Base-by-base conservation (phyloP, 1,140 invertebrate species). In the Cherax quadricarinatus region DNA sequence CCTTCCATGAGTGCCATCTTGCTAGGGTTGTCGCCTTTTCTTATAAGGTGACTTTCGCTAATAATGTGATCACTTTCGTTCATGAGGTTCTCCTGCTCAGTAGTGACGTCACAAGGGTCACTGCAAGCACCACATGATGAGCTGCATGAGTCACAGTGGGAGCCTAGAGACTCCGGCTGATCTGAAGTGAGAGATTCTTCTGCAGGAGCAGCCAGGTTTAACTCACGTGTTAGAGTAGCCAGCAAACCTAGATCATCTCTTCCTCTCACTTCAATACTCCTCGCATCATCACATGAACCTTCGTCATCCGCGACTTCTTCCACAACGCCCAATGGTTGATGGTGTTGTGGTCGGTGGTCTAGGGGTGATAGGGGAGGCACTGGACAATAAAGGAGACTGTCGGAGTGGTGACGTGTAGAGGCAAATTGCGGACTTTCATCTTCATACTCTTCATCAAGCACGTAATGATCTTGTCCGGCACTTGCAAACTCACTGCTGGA, bases 141-240 rank as follows among this genome's bases (percentile, higher is more conserved):
- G n/a, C 86, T 85, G 62, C 89, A 93, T 4, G 91, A 92, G 24
- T 89, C 89, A 73, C 89, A 94, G 82, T 93, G 93, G 10, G 94
- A 94, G 16, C 93, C 92, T 60, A 93, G 70, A 51, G 94, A 94
- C 66, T 94, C 94, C 10, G 94, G 93, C 41, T 94, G 94, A 60
- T 94, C 94, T 3, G 94, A 94, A 66, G 94, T 94, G 16, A 93
- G 84, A 48, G 93, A 94, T n/a, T 93, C 93, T 41, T 94, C 94
- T 16, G 88, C 82, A 14, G 89, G 91, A 24, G 88, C 86, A 48
- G 86, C 81, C 18, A 94, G 62, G n/a, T 92, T 93, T 57, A 94
- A 86, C 53, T 94, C 92, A 12, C 84, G 73, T 16, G 88, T 92
- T 73, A 93, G 86, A 51, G 92, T 91, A 14, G 91, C 86, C 66